These are phyloP conservation scores for Deladenus siricidicola DNA, from an alignment of 2,888 invertebrate genomes.

Conservation along the genomic window DNA sequence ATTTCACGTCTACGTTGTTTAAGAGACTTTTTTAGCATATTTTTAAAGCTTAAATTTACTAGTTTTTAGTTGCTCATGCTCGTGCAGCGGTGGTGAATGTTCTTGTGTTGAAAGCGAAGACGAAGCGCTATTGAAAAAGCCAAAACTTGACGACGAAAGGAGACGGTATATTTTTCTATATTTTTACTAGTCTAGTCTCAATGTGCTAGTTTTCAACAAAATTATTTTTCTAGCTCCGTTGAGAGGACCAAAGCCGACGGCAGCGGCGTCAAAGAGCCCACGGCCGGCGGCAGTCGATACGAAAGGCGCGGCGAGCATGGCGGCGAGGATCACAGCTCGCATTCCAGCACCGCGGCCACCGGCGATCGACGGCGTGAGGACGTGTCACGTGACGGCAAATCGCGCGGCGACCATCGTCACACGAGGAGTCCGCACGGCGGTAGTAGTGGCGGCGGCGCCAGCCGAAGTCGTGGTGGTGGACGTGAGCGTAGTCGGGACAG, in stretches of 20 bases:
- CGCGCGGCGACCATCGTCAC: conserved; percentile 14
- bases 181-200: conserved; percentile 1
- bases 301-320: not conserved
- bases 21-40: not conserved
- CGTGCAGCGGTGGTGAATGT: conserved; percentile 51
- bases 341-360: too few relatives aligned
- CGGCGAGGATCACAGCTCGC: not conserved
- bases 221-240: not conserved
- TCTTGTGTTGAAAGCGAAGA: conserved; percentile 45
- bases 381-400: not conserved
- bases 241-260: not conserved
- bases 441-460: conserved; percentile 7
- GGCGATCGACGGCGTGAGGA: not conserved
- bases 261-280: not conserved
- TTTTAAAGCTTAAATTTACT: not conserved
- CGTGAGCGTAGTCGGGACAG: conserved; percentile 11
- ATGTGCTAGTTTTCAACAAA: not conserved
- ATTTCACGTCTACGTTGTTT: not conserved
- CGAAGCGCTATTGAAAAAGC: conserved; percentile 16
- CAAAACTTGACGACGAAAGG: not conserved
- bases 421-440: too few relatives aligned
- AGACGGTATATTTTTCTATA: not conserved
- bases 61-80: conserved; percentile 49
- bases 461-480: conserved; percentile 20
- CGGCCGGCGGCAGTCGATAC: not conserved